A percentile compares a stretch with the other conserved stretches of the same genome.
Evolutionary conservation across 2,797 vertebrate genomes (phyloP).

Genomic region (Epinephelus coioides): DNA sequence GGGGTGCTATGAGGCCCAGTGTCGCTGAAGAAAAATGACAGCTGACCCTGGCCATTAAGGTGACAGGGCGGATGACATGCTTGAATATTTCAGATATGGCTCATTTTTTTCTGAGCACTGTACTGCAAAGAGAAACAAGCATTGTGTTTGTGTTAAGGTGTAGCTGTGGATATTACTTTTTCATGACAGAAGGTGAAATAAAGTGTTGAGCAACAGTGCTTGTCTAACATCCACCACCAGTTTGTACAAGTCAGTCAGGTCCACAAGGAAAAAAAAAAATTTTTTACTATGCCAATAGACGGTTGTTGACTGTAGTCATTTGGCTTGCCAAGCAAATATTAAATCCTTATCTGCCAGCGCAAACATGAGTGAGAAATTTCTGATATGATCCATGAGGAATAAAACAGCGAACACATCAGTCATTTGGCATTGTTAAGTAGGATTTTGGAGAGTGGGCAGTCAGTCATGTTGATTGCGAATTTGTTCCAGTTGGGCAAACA

Average conservation of each 20-base stretch:
- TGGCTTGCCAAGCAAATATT: constrained; percentile 60
- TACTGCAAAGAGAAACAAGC: constrained; percentile 13
- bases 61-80: constrained; percentile 41
- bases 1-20: constrained; percentile 35
- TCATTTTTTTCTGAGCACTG: neutral
- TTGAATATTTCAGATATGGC: constrained; percentile 19
- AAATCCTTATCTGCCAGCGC: constrained; percentile 58
- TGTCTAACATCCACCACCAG: constrained; percentile 21
- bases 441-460: constrained; percentile 56
- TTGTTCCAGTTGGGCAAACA: constrained; percentile 75
- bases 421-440: constrained; percentile 57
- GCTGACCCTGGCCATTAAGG: constrained; percentile 46
- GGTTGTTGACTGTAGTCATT: constrained; percentile 23
- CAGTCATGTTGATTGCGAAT: constrained; percentile 65
- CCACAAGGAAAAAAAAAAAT: constrained; percentile 14
- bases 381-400: constrained; percentile 53
- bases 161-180: constrained; percentile 8
- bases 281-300: constrained; percentile 34
- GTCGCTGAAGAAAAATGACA: constrained; percentile 54
- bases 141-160: constrained; percentile 2
- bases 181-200: constrained; percentile 6
- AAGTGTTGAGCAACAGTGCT: constrained; percentile 27
- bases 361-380: constrained; percentile 58
- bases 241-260: constrained; percentile 37
- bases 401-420: constrained; percentile 64